These are phyloP conservation scores for Aspiorhynchus laticeps DNA, from an alignment of 2,113 vertebrate genomes.

Conservation along the genomic window DNA sequence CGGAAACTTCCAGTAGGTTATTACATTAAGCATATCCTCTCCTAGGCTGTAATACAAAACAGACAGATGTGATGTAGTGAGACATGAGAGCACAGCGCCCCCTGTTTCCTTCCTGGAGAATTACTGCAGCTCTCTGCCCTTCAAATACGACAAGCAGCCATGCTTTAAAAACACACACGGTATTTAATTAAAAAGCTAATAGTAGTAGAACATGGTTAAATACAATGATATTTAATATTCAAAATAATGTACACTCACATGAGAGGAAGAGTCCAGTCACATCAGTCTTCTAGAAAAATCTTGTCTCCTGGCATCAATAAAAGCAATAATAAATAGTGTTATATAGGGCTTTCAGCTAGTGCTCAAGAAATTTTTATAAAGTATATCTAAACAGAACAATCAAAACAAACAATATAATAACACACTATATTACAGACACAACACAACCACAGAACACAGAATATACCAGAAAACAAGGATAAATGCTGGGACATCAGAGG, in stretches of 20 bases:
- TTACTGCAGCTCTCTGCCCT: conserved; percentile 6
- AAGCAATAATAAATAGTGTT: not conserved
- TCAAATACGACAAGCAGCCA: conserved; percentile 16
- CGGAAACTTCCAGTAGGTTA: conserved; percentile 36
- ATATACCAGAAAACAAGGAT: not conserved
- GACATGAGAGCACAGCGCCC: conserved; percentile 64
- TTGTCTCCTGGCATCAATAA: not conserved
- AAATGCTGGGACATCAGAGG: not conserved
- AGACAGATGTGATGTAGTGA: conserved; percentile 27
- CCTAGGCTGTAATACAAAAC: conserved; percentile 34
- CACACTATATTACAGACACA: not conserved
- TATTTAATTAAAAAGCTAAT: not conserved
- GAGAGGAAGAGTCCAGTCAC: not conserved
- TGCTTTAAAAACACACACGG: not conserved
- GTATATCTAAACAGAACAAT: not conserved
- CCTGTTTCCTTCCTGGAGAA: conserved; percentile 58
- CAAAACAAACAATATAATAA: not conserved
- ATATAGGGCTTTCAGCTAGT: not conserved
- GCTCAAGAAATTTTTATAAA: not conserved
- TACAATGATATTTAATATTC: not conserved
- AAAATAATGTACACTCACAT: not conserved
- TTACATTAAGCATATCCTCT: conserved; percentile 41
- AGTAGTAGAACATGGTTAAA: not conserved
- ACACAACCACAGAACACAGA: not conserved
- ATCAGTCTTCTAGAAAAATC: not conserved